phyloP scores from a whole-genome alignment of 2,888 invertebrate genomes.

The Drosophila prostipennis region DNA sequence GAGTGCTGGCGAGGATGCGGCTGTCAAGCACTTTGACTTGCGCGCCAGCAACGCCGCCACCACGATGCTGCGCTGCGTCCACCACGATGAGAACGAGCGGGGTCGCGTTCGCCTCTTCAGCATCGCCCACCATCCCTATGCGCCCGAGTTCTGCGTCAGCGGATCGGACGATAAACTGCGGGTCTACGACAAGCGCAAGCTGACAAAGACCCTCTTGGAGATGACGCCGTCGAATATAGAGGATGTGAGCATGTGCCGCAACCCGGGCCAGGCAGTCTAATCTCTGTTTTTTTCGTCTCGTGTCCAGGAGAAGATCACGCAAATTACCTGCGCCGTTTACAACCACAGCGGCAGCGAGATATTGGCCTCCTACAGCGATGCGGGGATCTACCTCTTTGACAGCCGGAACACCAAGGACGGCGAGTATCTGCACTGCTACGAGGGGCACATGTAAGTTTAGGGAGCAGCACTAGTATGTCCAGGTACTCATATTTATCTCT shows the following conservation, averaged over 20 bases:
- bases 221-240: conserved; percentile 82
- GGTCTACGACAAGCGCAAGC: conserved; percentile 89
- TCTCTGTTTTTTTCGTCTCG: not conserved
- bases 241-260: conserved; percentile 45
- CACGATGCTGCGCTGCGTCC: conserved; percentile 82
- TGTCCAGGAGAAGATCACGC: conserved; percentile 80
- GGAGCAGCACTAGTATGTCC: not conserved
- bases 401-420: conserved; percentile 85
- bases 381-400: conserved; percentile 95
- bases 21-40: conserved; percentile 92
- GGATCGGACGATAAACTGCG: conserved; percentile 92
- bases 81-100: conserved; percentile 85
- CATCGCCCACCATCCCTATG: conserved; percentile 93
- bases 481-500: not conserved
- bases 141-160: conserved; percentile 92
- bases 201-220: conserved; percentile 85
- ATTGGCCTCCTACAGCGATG: conserved; percentile 96
- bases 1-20: conserved; percentile 95
- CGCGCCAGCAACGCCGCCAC: conserved; percentile 85
- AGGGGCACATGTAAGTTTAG: conserved; percentile 86
- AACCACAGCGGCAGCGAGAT: conserved; percentile 96
- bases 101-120: conserved; percentile 91
- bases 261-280: conserved; percentile 4
- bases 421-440: conserved; percentile 86
- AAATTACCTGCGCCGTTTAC: conserved; percentile 95